phyloP scores from a whole-genome alignment of 1,140 invertebrate genomes.

The Trissolcus basalis region DNA sequence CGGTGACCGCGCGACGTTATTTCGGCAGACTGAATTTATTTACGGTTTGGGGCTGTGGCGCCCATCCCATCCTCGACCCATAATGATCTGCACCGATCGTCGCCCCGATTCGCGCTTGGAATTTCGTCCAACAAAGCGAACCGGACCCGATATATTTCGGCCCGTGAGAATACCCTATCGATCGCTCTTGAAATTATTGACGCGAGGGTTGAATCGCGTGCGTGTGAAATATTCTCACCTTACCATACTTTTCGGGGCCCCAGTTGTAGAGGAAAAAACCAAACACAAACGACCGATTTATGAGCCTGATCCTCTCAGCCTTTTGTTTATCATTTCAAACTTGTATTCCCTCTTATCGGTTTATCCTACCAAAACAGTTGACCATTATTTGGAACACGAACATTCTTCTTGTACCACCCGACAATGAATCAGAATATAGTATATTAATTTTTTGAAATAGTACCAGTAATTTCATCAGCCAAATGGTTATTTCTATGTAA shows the following conservation, averaged over 20 bases:
- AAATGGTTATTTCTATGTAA: too few species aligned
- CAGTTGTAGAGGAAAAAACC: constrained; percentile 4
- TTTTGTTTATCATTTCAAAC: too few species aligned
- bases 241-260: constrained; percentile 27
- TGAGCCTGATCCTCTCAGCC: not conserved
- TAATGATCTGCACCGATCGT: constrained; percentile 72
- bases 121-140: constrained; percentile 55
- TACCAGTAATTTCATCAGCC: too few species aligned
- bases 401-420: too few species aligned
- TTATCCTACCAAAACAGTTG: too few species aligned
- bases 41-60: constrained; percentile 62
- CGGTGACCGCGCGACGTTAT: constrained; percentile 69
- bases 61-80: constrained; percentile 54
- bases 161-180: constrained; percentile 51
- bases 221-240: constrained; percentile 50
- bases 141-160: constrained; percentile 43
- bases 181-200: constrained; percentile 49
- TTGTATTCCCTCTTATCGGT: too few species aligned
- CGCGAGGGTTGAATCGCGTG: constrained; percentile 21
- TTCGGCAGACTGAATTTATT: constrained; percentile 68
- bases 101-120: constrained; percentile 63
- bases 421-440: too few species aligned
- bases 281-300: constrained; percentile 20
- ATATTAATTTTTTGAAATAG: too few species aligned
- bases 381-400: too few species aligned